A percentile compares a stretch with the other conserved stretches of the same genome.
These are phyloP conservation scores for Drosophila buzzatii DNA, from an alignment of 2,888 invertebrate species.

Conservation along the genomic window DNA sequence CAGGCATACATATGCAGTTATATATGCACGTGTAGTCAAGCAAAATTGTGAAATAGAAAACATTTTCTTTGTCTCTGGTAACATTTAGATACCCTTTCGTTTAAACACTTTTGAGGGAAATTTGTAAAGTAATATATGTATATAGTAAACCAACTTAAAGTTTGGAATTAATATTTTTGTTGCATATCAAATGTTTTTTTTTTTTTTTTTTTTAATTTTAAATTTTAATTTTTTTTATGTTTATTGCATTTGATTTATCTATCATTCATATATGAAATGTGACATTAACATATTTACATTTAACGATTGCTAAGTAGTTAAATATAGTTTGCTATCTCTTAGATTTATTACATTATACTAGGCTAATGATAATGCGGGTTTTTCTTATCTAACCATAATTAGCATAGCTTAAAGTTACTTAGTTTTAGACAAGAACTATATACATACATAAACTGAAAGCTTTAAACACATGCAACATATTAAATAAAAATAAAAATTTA, in stretches of 20 bases:
- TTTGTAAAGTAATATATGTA: neutral
- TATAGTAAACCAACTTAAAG: too few species aligned
- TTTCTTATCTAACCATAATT: neutral
- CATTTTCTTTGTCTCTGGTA: neutral
- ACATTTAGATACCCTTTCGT: slow-evolving; percentile 22
- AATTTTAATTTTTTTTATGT: too few species aligned
- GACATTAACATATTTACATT: neutral
- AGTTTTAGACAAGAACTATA: neutral
- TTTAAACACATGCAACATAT: neutral
- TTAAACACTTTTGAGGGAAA: too few species aligned
- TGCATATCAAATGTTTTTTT: too few species aligned
- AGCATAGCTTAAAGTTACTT: neutral
- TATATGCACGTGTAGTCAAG: neutral
- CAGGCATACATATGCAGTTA: neutral
- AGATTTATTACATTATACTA: neutral
- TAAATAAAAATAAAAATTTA: neutral
- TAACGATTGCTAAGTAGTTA: neutral
- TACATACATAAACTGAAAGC: neutral
- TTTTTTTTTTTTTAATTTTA: too few species aligned
- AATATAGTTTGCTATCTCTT: neutral
- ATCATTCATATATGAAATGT: too few species aligned
- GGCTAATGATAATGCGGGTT: neutral
- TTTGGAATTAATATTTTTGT: too few species aligned
- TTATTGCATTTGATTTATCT: too few species aligned
- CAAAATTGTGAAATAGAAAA: slow-evolving; percentile 11